phyloP scores from a whole-genome alignment of 2,797 vertebrate genomes.

The Coilia nasus region DNA sequence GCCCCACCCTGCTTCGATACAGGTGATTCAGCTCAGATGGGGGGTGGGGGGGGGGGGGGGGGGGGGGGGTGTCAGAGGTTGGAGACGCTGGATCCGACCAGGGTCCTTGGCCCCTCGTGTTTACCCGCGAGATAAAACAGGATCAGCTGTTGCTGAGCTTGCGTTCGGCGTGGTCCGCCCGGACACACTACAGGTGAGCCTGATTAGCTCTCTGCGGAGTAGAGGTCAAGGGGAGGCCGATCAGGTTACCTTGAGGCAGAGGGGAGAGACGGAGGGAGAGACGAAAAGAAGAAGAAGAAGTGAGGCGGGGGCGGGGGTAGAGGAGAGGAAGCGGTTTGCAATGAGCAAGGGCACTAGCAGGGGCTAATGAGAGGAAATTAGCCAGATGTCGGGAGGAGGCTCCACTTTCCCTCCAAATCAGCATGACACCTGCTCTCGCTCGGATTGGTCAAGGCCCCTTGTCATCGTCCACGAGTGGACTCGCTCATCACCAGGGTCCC shows the following conservation, averaged over 20 bases:
- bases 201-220: conserved; percentile 75
- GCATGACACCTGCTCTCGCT: conserved; percentile 73
- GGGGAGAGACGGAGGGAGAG: conserved; percentile 21
- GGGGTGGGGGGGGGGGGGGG: conserved; percentile 47
- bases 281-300: conserved; percentile 36
- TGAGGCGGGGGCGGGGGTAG: conserved; percentile 23
- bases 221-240: conserved; percentile 69
- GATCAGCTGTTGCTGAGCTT: conserved; percentile 74
- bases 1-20: conserved; percentile 31
- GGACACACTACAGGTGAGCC: conserved; percentile 72
- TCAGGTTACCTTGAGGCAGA: conserved; percentile 62
- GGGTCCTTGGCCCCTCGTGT: conserved; percentile 57
- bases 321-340: conserved; percentile 32
- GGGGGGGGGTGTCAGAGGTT: conserved; percentile 23
- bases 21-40: conserved; percentile 55
- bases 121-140: conserved; percentile 60
- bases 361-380: conserved; percentile 65
- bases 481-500: conserved; percentile 55
- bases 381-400: conserved; percentile 64
- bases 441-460: conserved; percentile 74
- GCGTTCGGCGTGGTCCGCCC: conserved; percentile 60
- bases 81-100: conserved; percentile 19
- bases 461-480: conserved; percentile 52
- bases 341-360: conserved; percentile 42
- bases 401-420: conserved; percentile 66